phyloP scores from a whole-genome alignment of 2,888 invertebrate species.

The Coenonympha glycerion region DNA sequence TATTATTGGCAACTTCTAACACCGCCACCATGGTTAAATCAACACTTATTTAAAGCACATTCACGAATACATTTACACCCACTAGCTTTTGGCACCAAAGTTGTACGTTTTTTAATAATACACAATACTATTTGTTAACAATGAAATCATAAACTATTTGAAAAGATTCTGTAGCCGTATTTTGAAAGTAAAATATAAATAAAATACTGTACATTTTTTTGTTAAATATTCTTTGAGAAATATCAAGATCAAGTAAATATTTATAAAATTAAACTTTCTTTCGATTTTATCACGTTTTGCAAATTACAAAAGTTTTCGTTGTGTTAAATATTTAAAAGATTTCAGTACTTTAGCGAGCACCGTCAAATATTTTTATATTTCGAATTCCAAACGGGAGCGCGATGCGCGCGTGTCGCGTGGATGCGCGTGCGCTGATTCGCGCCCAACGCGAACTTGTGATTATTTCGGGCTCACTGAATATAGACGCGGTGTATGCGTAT shows the following conservation, averaged over 20 bases:
- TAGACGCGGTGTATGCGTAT: constrained; percentile 24
- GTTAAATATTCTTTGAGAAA: too few species aligned
- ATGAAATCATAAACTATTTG: background rate
- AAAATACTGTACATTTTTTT: too few species aligned
- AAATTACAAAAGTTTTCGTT: too few species aligned
- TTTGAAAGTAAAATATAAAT: background rate
- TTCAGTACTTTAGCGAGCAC: background rate
- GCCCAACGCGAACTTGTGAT: constrained; percentile 40
- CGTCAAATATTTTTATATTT: background rate
- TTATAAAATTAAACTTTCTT: too few species aligned
- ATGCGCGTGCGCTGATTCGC: constrained; percentile 26
- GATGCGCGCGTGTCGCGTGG: too few species aligned
- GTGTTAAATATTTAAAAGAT: too few species aligned
- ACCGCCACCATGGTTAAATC: constrained; percentile 51
- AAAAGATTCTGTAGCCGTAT: background rate
- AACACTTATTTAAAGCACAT: constrained; percentile 45
- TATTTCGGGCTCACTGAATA: constrained; percentile 39
- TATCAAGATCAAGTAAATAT: too few species aligned
- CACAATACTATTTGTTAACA: constrained; percentile 3
- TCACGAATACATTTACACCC: constrained; percentile 49
- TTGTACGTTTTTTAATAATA: constrained; percentile 31
- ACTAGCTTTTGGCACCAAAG: constrained; percentile 35
- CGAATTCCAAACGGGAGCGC: background rate
- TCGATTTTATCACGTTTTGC: too few species aligned
- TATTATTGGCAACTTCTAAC: constrained; percentile 53